Evolutionary conservation across 92 coral and sea anemone species (phyloP).

Genomic region (Heteractis magnifica): DNA sequence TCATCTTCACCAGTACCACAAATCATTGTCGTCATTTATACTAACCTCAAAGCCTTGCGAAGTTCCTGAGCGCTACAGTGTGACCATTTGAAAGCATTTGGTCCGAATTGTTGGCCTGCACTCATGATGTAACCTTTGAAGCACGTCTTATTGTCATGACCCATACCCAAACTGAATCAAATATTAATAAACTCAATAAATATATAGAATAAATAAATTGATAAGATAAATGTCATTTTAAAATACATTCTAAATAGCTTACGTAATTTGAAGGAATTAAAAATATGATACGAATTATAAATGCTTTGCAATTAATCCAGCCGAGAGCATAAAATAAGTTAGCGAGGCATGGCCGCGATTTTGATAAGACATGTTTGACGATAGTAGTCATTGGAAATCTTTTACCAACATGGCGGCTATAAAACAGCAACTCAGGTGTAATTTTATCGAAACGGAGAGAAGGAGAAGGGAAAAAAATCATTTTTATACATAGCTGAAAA

Average conservation of each 20-base stretch:
- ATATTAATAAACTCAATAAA: too few relatives aligned
- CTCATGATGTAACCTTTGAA: constrained; percentile 67
- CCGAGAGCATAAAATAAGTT: too few relatives aligned
- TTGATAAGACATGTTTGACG: too few relatives aligned
- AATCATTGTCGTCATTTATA: neutral
- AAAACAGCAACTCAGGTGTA: too few relatives aligned
- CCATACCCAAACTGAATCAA: constrained; percentile 54
- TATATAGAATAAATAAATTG: neutral
- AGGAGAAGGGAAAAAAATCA: too few relatives aligned
- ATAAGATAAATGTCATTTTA: neutral
- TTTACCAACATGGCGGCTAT: too few relatives aligned
- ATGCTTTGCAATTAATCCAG: too few relatives aligned
- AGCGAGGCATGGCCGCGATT: too few relatives aligned
- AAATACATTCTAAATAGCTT: neutral
- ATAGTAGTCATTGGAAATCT: too few relatives aligned
- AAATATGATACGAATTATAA: neutral
- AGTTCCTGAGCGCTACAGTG: constrained; percentile 54
- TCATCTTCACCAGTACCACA: too few relatives aligned
- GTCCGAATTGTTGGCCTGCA: constrained; percentile 45
- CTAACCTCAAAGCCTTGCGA: constrained; percentile 45
- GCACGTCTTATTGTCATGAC: constrained; percentile 66
- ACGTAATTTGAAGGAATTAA: neutral
- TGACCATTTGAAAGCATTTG: constrained; percentile 80
- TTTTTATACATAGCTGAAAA: too few relatives aligned
- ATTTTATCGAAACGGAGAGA: too few relatives aligned